Percentiles rank a stretch among this genome's conserved stretches.
Conservation (phyloP, 2,888 invertebrate genomes). For the Troilus luridus region DNA sequence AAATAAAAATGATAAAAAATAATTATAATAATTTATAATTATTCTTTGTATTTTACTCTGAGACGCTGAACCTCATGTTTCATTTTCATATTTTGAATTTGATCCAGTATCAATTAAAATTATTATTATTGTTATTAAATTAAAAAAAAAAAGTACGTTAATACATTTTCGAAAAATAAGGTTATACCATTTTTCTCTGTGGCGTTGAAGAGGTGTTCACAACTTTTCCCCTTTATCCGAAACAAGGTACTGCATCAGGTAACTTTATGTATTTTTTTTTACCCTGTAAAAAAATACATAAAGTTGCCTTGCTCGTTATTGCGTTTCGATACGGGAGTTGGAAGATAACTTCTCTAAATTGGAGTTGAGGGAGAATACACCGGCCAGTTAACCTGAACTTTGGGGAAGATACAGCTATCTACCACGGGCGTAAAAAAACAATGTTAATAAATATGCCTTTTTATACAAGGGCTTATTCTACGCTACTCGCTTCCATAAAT, state of each 20-base stretch:
- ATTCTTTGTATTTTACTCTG: no score
- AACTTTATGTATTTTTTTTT: constrained; percentile 30
- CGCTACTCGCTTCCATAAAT: background rate
- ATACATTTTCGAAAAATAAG: background rate
- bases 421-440: background rate
- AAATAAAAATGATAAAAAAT: no score
- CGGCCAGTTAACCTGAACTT: background rate
- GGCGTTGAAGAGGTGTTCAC: background rate
- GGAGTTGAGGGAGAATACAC: background rate
- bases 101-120: no score
- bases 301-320: background rate
- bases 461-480: background rate
- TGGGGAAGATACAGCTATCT: background rate
- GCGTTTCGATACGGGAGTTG: constrained; percentile 2
- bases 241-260: background rate
- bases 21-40: no score
- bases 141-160: background rate
- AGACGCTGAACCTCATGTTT: no score
- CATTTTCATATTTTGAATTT: no score
- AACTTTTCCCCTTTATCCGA: constrained; percentile 26
- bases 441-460: background rate
- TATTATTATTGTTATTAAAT: no score
- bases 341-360: constrained; percentile 3
- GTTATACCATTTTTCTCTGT: background rate
- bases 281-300: background rate